phyloP scores from a whole-genome alignment of 2,113 vertebrate species.

The Passer domesticus region DNA sequence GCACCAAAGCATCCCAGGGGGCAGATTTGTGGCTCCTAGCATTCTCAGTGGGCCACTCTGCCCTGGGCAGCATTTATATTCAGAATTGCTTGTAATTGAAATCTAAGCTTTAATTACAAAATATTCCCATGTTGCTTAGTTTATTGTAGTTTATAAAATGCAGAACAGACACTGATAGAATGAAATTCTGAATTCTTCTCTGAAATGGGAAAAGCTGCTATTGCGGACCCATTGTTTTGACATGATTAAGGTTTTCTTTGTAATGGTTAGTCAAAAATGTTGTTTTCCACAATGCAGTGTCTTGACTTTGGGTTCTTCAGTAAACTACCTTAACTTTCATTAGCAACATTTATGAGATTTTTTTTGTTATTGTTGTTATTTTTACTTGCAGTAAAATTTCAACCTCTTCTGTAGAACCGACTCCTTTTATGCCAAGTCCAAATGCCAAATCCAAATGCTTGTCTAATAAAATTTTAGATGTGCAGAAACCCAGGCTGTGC shows the following conservation, averaged over 20 bases:
- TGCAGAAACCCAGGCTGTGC: background rate
- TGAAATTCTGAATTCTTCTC: background rate
- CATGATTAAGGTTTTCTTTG: background rate
- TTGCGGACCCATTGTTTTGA: background rate
- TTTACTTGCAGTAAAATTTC: background rate
- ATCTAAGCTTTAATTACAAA: background rate
- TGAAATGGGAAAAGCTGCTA: background rate
- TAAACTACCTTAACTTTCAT: background rate
- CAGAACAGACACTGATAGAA: background rate
- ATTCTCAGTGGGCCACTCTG: background rate
- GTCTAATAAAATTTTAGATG: background rate
- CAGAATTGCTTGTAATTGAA: background rate
- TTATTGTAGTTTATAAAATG: background rate
- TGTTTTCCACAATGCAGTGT: background rate
- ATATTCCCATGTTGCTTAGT: background rate
- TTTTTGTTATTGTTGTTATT: background rate
- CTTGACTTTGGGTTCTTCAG: background rate
- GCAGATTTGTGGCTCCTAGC: background rate
- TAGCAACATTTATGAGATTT: accelerated
- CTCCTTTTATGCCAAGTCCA: background rate
- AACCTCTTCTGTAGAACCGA: background rate
- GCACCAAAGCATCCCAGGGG: background rate
- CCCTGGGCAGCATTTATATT: background rate
- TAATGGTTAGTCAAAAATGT: background rate
- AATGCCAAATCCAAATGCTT: background rate